These are phyloP conservation scores for Dendronephthya gigantea DNA, from an alignment of 64 coral and sea anemone genomes.

Conservation along the genomic window DNA sequence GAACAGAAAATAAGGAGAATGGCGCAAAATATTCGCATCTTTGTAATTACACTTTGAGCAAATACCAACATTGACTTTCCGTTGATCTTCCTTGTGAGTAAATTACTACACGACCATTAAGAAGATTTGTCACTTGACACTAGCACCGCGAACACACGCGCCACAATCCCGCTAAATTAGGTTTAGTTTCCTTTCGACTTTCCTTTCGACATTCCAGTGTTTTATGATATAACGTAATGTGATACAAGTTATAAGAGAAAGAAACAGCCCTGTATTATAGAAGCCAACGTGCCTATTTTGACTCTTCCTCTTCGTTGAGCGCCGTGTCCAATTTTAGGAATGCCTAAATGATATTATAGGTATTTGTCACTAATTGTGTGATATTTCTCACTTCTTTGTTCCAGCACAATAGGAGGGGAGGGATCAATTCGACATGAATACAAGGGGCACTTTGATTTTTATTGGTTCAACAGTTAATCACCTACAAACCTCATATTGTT, in stretches of 20 bases:
- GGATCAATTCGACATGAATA: background rate
- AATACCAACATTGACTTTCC: background rate
- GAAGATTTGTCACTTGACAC: background rate
- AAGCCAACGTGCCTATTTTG: too few relatives aligned
- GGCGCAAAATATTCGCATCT: background rate
- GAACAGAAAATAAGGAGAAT: background rate
- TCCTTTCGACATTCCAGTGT: too few relatives aligned
- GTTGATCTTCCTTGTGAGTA: too few relatives aligned
- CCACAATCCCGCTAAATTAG: background rate
- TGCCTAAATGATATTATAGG: background rate
- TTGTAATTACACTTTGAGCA: background rate
- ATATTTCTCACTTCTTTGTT: background rate
- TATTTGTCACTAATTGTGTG: background rate
- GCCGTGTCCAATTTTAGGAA: background rate
- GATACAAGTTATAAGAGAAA: too few relatives aligned
- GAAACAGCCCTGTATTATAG: too few relatives aligned
- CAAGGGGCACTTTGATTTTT: background rate
- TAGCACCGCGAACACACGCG: background rate
- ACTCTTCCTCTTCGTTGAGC: background rate
- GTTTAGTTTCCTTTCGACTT: background rate
- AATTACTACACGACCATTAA: background rate
- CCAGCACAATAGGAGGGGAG: background rate
- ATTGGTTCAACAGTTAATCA: background rate
- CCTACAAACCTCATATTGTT: background rate
- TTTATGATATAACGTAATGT: too few relatives aligned